These are phyloP conservation scores for Chirona hameri DNA, from an alignment of 2,888 invertebrate genomes.

Conservation along the genomic window DNA sequence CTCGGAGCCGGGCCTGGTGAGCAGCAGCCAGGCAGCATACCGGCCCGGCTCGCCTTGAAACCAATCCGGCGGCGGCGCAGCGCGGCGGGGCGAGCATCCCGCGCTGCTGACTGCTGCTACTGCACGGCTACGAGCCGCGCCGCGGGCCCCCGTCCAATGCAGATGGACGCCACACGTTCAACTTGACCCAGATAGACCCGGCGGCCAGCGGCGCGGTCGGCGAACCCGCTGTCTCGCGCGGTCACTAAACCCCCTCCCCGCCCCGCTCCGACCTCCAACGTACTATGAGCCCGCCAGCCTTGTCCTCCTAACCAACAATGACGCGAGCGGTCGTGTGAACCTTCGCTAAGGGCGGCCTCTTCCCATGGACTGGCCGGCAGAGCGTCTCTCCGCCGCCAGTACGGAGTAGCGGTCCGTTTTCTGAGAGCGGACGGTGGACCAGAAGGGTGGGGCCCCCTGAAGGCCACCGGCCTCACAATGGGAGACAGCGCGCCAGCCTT, in stretches of 20 bases:
- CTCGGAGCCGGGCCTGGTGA: no score
- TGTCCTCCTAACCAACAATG: constrained; percentile 9
- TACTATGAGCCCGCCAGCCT: not conserved
- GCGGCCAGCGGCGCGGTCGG: not conserved
- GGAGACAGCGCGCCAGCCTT: not conserved
- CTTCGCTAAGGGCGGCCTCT: not conserved
- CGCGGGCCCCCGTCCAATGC: no score
- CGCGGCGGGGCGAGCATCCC: no score
- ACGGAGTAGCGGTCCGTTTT: not conserved
- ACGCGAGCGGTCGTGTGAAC: not conserved
- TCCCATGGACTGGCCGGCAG: not conserved
- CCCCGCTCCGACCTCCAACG: not conserved
- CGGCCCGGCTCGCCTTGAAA: no score
- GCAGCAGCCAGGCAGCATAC: no score
- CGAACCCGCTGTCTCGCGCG: not conserved
- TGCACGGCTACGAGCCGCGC: no score
- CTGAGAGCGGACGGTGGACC: not conserved
- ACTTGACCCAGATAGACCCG: not conserved
- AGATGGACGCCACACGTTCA: not conserved
- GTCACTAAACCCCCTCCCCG: not conserved
- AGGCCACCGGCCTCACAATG: not conserved
- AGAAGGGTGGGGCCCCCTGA: not conserved
- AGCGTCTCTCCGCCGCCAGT: not conserved
- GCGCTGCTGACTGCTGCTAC: no score
- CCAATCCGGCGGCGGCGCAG: no score